Percentiles rank a stretch among this genome's conserved stretches.
Evolutionary conservation across 2,113 vertebrate species (phyloP).

Genomic region (Tupaia chinensis): DNA sequence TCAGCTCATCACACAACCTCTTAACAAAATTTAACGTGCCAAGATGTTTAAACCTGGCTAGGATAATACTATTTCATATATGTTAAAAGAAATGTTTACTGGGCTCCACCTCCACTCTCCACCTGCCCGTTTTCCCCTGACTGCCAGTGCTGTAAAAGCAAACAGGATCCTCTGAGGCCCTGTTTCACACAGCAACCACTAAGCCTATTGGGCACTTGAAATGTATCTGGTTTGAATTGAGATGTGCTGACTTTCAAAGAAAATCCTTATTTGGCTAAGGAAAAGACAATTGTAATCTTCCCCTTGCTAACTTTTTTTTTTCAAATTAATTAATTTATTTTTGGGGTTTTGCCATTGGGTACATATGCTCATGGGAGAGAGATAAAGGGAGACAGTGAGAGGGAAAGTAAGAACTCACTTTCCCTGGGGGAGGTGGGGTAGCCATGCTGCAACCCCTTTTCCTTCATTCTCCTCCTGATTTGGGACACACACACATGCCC

Average conservation of each 20-base stretch:
- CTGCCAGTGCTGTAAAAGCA: rapidly evolving
- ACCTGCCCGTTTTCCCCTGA: neutral
- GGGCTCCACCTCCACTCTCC: too few species aligned
- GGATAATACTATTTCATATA: neutral
- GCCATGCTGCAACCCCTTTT: too few species aligned
- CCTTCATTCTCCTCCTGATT: too few species aligned
- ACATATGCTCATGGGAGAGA: too few species aligned
- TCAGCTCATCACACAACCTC: neutral
- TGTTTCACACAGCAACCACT: neutral
- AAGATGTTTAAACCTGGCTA: neutral
- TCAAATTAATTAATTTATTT: too few species aligned
- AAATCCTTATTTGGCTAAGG: neutral
- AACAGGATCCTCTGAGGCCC: neutral
- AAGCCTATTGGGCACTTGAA: neutral
- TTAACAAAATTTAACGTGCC: neutral
- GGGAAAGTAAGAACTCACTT: too few species aligned
- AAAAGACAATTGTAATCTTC: neutral
- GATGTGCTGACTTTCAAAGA: too few species aligned
- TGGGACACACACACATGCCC: too few species aligned
- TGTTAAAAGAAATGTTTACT: neutral
- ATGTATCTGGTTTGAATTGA: neutral
- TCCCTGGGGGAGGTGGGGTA: too few species aligned
- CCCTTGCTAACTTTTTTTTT: neutral
- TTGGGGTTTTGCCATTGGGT: too few species aligned
- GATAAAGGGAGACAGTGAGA: too few species aligned